Percentiles rank a stretch among this genome's conserved stretches.
These are phyloP conservation scores for Acanthisitta chloris DNA, from an alignment of 2,113 vertebrate genomes.

Conservation along the genomic window DNA sequence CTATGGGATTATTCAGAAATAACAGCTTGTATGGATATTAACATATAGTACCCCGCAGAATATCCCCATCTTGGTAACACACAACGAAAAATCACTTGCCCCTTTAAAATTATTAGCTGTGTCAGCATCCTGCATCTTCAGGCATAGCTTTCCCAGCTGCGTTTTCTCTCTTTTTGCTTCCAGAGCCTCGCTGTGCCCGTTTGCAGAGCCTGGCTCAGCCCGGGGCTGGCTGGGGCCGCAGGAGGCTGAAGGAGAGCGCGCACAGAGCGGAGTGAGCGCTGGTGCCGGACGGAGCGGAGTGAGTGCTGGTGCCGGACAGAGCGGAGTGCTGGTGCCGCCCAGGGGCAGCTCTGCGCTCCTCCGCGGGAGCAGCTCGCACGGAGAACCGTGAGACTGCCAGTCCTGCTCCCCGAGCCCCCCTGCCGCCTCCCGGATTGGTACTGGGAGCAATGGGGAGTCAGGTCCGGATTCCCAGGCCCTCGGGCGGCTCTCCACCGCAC, in stretches of 20 bases:
- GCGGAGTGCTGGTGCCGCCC: not conserved
- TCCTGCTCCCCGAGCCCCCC: not conserved
- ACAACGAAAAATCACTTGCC: not conserved
- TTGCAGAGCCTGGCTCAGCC: not conserved
- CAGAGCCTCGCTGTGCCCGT: not conserved
- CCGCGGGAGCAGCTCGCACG: rapidly evolving
- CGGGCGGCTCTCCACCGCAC: rapidly evolving
- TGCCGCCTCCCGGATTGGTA: not conserved
- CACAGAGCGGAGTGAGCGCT: not conserved
- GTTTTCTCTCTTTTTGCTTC: not conserved
- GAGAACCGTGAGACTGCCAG: not conserved
- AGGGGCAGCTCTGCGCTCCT: not conserved
- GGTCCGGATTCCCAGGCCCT: rapidly evolving
- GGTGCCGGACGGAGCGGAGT: too few relatives aligned
- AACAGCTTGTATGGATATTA: not conserved
- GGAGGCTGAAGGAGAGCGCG: rapidly evolving
- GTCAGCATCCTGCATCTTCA: not conserved
- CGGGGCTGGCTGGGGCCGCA: rapidly evolving
- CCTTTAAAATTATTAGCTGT: rapidly evolving
- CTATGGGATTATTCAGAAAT: not conserved
- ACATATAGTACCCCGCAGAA: not conserved
- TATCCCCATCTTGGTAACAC: not conserved
- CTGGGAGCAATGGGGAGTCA: rapidly evolving
- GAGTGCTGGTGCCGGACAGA: not conserved
- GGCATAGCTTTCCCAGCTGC: not conserved